phyloP scores from a whole-genome alignment of 2,113 vertebrate genomes.

The Rhadina sibilatrix region DNA sequence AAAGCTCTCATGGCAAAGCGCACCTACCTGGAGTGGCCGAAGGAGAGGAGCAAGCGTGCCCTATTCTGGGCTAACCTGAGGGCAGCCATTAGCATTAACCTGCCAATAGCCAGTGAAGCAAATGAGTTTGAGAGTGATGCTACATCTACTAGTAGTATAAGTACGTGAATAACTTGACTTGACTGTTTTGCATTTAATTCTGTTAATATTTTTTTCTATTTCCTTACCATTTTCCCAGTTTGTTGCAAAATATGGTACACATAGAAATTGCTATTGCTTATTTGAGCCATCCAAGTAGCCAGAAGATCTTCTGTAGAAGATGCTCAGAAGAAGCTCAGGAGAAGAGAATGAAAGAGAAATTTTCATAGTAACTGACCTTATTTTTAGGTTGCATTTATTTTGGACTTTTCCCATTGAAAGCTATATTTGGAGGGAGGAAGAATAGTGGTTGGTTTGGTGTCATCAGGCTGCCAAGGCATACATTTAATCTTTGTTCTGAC shows the following conservation, averaged over 20 bases:
- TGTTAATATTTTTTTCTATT: neutral
- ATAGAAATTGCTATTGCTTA: neutral
- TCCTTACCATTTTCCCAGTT: neutral
- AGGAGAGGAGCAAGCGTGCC: constrained; percentile 80
- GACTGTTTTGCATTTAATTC: neutral
- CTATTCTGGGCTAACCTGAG: constrained; percentile 89
- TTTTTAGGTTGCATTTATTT: neutral
- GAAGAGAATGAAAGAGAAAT: neutral
- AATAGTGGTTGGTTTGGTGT: neutral
- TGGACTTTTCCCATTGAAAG: neutral
- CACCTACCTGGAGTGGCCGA: constrained; percentile 90
- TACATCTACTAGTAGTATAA: neutral
- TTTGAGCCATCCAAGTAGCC: neutral
- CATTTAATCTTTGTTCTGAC: neutral
- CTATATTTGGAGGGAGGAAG: neutral
- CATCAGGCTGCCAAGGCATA: neutral
- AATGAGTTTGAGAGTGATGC: constrained; percentile 25
- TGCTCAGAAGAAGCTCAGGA: no score
- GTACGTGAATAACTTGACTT: neutral
- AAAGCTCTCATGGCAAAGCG: constrained; percentile 81
- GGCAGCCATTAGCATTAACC: constrained; percentile 74
- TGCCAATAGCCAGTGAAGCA: neutral
- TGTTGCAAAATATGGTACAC: neutral
- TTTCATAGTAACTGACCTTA: neutral
- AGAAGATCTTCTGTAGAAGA: no score